Evolutionary conservation across 1,140 invertebrate genomes (phyloP), one percentile per base, ranked within the genome.

Genomic region (Scaptodrosophila lebanonensis): DNA sequence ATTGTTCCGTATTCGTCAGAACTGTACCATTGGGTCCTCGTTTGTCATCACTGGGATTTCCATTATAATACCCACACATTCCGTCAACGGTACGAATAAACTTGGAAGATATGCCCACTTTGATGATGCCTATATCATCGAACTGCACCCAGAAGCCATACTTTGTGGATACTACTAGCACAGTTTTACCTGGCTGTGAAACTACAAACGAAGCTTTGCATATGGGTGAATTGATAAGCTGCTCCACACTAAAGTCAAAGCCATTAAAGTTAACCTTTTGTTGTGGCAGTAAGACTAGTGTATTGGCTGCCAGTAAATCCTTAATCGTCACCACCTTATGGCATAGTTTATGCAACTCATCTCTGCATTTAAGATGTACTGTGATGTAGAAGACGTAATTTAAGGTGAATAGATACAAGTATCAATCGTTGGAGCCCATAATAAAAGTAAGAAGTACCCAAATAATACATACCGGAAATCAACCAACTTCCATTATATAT

Each of bases 41-140:
- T 38, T 91, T 91, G 72, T 96, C 94, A 77, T 95, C 93, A 15
- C 66, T 59, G 0, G 84, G 48, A 18, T 90, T 86, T 0, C 91
- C 91, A 85, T 94, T 92, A 73, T 91, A 94, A 48, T 90, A 92
- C 2, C 95, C 95, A 69, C 95, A 96, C 1, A 96, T 72, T 1
- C 95, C 94, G 70, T 94, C 93, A 0, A 95, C 91, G 39, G 89
- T 86, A 1, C 89, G 87, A 20, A 86, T 67, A 25, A 92, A 88
- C 61, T 90, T 90, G n/a, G 89, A 89, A 0, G 89, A 88, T 49
- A 95, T 91, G 47, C 91, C 92, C 52, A 95, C 88, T 83, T 93
- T 93, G 1, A 93, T 88, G 59, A 93, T 92, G 1, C 90, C 91
- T 56, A 91, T 89, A 2, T 88, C 87, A 73, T 92, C 91, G 87